Evolutionary conservation across 2,888 invertebrate species (phyloP).

Genomic region (Raillietiella orientalis): DNA sequence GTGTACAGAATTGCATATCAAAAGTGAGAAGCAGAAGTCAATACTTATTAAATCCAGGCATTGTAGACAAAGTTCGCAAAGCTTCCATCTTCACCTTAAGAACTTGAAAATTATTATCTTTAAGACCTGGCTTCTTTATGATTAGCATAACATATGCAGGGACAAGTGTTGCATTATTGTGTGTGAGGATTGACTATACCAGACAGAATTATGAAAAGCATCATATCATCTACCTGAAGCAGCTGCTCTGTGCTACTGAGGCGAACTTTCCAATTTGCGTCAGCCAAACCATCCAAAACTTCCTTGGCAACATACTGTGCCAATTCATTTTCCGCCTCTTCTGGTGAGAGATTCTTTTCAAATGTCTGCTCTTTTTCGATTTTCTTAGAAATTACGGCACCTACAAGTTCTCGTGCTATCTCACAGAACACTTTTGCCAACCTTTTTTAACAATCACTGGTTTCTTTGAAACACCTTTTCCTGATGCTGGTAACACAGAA

Average conservation of each 20-base stretch:
- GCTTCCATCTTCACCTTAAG: slow-evolving; percentile 46
- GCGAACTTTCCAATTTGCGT: slow-evolving; percentile 56
- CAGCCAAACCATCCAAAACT: slow-evolving; percentile 27
- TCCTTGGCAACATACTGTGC: slow-evolving; percentile 27
- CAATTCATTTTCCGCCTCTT: slow-evolving; percentile 41
- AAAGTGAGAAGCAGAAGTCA: slow-evolving; percentile 3
- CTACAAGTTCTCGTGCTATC: neutral
- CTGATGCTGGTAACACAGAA: too few relatives aligned
- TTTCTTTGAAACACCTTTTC: slow-evolving; percentile 8
- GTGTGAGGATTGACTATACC: slow-evolving; percentile 20
- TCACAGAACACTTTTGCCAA: slow-evolving; percentile 3
- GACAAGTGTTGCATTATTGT: slow-evolving; percentile 26
- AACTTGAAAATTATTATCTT: slow-evolving; percentile 75
- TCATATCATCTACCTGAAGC: slow-evolving; percentile 14
- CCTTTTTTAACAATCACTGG: slow-evolving; percentile 8
- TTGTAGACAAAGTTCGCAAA: slow-evolving; percentile 40
- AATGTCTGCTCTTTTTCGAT: too few relatives aligned
- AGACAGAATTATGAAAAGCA: slow-evolving; percentile 3
- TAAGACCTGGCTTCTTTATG: slow-evolving; percentile 45
- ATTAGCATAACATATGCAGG: slow-evolving; percentile 40
- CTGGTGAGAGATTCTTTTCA: slow-evolving; percentile 34
- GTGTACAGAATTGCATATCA: slow-evolving; percentile 1
- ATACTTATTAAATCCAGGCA: slow-evolving; percentile 30
- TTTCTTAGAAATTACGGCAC: slow-evolving; percentile 5
- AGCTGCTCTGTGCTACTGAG: slow-evolving; percentile 39